A percentile compares a stretch with the other conserved stretches of the same genome.
phyloP scores from a whole-genome alignment of 2,797 vertebrate genomes.

The Anguilla obscura region DNA sequence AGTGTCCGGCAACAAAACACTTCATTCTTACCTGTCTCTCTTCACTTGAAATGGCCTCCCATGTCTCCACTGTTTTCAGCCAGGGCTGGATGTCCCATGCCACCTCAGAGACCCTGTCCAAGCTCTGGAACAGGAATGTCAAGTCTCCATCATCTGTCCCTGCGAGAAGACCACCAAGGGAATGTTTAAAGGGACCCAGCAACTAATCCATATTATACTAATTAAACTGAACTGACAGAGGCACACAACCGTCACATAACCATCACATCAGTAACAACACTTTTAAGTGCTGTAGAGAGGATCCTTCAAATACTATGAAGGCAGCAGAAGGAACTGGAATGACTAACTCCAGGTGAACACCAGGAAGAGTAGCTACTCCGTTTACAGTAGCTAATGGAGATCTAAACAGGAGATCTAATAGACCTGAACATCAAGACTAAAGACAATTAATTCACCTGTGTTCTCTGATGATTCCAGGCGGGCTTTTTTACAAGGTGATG shows the following conservation, averaged over 20 bases:
- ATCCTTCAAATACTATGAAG: neutral
- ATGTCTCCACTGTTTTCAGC: constrained; percentile 44
- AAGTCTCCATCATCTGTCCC: constrained; percentile 11
- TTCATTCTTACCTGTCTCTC: constrained; percentile 43
- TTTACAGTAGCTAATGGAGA: neutral
- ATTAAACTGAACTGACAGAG: neutral
- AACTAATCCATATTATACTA: neutral
- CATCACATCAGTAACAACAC: neutral
- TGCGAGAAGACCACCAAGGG: neutral
- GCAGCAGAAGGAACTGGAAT: neutral
- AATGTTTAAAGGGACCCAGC: neutral
- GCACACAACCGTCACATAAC: neutral
- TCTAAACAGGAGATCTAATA: neutral
- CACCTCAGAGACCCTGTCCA: constrained; percentile 30
- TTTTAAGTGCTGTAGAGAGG: neutral
- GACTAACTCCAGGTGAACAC: neutral
- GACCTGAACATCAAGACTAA: neutral
- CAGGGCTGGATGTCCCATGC: constrained; percentile 40
- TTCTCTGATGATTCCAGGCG: constrained; percentile 36
- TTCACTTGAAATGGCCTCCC: constrained; percentile 41
- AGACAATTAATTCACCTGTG: constrained; percentile 50
- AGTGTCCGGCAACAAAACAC: neutral
- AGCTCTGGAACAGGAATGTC: constrained; percentile 42
- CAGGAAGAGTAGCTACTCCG: no score
- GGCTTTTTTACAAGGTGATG: constrained; percentile 45